Evolutionary conservation across 2,888 invertebrate species (phyloP), one percentile per base, ranked within the genome.

Genomic region (Callinectes sapidus): DNA sequence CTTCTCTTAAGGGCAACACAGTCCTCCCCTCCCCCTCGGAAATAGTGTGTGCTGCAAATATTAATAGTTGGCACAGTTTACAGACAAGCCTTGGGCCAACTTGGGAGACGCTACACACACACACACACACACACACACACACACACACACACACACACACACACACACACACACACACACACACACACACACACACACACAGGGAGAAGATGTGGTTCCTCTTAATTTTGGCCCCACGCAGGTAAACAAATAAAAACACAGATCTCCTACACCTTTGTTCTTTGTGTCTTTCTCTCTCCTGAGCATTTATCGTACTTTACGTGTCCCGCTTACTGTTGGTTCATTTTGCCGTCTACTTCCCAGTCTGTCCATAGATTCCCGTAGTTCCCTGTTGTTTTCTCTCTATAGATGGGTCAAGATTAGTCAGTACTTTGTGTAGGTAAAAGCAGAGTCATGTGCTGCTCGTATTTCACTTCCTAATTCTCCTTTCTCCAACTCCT

Each of bases 71-170:
- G 81, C 81, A 81, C 81, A 81, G 81, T 81, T 81, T 35, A 35
- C 81, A 81, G 13, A 81, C 32, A 3, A 81, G 35, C 81, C 81
- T 16, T 81, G 81, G 35, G 81, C 81, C 81, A 23, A 90, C 89
- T 35, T 48, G 35, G 39, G 23, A 90, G 35, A 77, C 71, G 35
- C 42, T 28, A 32, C 77, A 90, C 71, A 90, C 89, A 89, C 71
- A 89, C 89, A 71, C 32, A 90, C 61, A 77, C 39, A 77, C 90
- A 77, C 90, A 81, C 90, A 90, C 90, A 90, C 90, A 90, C 90
- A 90, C 90, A 90, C 77, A 54, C 85, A 85, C 85, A 90, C 90
- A 90, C 85, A 90, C 85, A 90, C 85, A 85, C 54, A 90, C 85
- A 90, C 85, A 85, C 85, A 90, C 85, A 85, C 85, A 90, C 85